Percentiles rank a stretch among this genome's conserved stretches.
phyloP scores from a whole-genome alignment of 2,797 vertebrate genomes.

The Hyperoplus lanceolatus region DNA sequence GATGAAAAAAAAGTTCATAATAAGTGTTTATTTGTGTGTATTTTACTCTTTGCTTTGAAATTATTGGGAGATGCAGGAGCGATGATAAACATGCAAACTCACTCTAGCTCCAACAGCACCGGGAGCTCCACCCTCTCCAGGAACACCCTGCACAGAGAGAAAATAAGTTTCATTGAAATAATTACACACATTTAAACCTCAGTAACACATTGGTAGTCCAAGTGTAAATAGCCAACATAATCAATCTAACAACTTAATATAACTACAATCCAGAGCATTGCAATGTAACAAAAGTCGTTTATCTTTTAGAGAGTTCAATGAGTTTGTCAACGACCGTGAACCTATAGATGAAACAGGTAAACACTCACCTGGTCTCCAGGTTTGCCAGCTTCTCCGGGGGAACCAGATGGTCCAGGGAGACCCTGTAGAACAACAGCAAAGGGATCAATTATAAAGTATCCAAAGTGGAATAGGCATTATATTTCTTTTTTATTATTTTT shows the following conservation, averaged over 20 bases:
- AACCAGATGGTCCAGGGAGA: constrained; percentile 91
- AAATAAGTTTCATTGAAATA: constrained; percentile 3
- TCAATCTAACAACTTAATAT: neutral
- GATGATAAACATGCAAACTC: constrained; percentile 75
- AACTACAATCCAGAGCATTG: neutral
- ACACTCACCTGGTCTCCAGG: constrained; percentile 92
- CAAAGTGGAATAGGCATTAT: neutral
- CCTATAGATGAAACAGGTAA: neutral
- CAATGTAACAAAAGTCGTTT: constrained; percentile 8
- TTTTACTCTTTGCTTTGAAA: constrained; percentile 7
- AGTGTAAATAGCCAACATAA: neutral
- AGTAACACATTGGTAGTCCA: neutral
- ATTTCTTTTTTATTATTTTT: neutral
- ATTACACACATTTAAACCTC: neutral
- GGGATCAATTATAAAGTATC: constrained; percentile 24
- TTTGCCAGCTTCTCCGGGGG: constrained; percentile 94
- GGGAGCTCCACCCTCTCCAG: constrained; percentile 92
- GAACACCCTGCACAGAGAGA: constrained; percentile 87
- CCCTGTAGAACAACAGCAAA: constrained; percentile 83
- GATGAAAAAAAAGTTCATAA: neutral
- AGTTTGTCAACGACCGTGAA: constrained; percentile 13
- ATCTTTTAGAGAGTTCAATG: neutral
- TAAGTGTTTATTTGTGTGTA: too few relatives aligned
- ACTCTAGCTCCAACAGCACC: constrained; percentile 94
- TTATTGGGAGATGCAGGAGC: neutral